These are phyloP conservation scores for Setipinna tenuifilis DNA, from an alignment of 2,797 vertebrate species.

Conservation along the genomic window DNA sequence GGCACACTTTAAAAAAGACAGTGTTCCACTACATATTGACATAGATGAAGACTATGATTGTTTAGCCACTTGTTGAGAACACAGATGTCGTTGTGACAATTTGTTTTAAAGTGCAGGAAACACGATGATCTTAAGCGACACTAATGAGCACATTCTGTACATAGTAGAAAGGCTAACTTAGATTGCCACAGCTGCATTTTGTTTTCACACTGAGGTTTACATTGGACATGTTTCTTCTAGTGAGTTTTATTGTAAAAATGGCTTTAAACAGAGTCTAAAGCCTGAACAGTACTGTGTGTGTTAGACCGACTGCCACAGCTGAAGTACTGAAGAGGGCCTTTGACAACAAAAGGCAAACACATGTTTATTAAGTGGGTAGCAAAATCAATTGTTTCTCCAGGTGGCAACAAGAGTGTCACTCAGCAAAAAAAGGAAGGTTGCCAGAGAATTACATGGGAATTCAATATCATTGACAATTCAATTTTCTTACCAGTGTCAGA, in stretches of 20 bases:
- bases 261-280: background rate
- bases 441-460: conserved; percentile 68
- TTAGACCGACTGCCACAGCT: background rate
- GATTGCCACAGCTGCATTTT: no score
- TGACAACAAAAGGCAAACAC: conserved; percentile 24
- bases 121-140: background rate
- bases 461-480: conserved; percentile 72
- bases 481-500: conserved; percentile 71
- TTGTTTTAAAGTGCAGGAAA: background rate
- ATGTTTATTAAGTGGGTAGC: conserved; percentile 28
- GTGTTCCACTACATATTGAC: background rate
- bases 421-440: conserved; percentile 40
- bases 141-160: no score
- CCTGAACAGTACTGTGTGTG: background rate
- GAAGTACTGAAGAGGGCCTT: background rate
- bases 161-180: no score
- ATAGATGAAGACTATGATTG: background rate
- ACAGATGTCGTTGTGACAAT: background rate
- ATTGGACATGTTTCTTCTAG: no score
- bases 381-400: conserved; percentile 29
- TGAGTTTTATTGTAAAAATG: background rate
- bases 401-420: conserved; percentile 36
- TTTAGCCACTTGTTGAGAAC: conserved; percentile 1
- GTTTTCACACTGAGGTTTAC: no score
- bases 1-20: no score